phyloP scores from a whole-genome alignment of 2,888 invertebrate genomes.

The Andrena flavipes region DNA sequence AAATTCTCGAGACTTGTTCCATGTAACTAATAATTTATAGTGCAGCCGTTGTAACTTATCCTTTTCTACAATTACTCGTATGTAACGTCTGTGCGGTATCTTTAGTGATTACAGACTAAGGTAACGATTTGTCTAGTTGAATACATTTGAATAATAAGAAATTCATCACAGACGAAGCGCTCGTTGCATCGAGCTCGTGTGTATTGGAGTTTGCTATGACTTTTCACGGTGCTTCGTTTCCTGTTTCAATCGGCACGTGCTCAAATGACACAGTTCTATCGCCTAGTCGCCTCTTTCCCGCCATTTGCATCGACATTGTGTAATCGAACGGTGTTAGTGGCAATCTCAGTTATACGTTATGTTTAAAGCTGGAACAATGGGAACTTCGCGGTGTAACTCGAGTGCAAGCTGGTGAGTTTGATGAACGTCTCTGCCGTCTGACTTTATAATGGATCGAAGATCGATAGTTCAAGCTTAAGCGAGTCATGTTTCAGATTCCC shows the following conservation, averaged over 20 bases:
- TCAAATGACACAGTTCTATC: neutral
- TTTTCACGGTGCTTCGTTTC: slow-evolving; percentile 23
- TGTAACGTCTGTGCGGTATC: too few species aligned
- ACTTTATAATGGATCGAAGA: neutral
- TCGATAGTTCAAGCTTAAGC: neutral
- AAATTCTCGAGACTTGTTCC: neutral
- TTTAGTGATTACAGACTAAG: too few species aligned
- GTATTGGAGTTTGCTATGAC: neutral
- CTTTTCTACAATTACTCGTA: neutral
- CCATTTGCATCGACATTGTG: neutral
- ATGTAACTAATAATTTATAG: too few species aligned
- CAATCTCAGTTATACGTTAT: neutral
- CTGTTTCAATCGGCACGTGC: neutral
- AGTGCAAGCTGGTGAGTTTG: too few species aligned
- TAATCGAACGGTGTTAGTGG: neutral
- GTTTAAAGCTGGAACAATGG: neutral
- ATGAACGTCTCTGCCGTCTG: too few species aligned
- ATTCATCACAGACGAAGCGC: neutral
- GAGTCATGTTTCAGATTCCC: too few species aligned
- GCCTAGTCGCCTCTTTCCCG: neutral
- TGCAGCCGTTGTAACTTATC: neutral
- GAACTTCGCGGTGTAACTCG: neutral
- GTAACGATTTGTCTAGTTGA: neutral
- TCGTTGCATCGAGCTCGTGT: neutral
- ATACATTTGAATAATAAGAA: neutral